Base-by-base conservation (phyloP, 2,888 invertebrate species). In the Andrena minutula region DNA sequence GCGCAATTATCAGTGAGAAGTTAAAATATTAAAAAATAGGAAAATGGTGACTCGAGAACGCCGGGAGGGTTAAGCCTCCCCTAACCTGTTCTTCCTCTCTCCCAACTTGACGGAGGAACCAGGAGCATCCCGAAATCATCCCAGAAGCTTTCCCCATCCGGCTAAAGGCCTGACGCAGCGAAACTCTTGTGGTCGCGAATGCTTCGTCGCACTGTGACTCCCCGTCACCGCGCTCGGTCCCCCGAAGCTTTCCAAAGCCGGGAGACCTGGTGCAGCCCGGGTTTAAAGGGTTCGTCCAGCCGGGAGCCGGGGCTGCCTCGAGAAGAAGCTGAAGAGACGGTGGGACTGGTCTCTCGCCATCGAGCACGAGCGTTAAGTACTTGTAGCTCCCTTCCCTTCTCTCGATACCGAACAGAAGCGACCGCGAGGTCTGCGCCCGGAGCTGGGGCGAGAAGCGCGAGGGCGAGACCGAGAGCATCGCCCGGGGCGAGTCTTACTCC, bases 361-460 rank as follows among this genome's bases (percentile, higher is more conserved):
- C 49, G 26, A 72, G 75, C 56, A 26, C 65, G 63, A 71, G 58
- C 51, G 26, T 81, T 83, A 83, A 83, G 82, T 83, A 83, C 82
- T 77, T 82, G 61, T 51, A 71, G 56, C 47, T 68, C 28, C 49
- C 70, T 66, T 72, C 65, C 61, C 49, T 20, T 68, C 51, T 64
- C 64, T 66, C 68, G 53, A 65, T 82, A 69, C 60, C 20, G 47
- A 26, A 79, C 47, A 63, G n/a, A 47, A 35, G 69, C 51, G 23
- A 65, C 49, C 47, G 26, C 10, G 58, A 64, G 79, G 30, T 49
- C 49, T 65, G 58, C 47, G 30, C n/a, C 4, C 28, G 1, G 1
- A 51, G 2, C 32, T 7, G 35, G 0, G 2, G 2, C 1, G 12
- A 10, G 12, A 56, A 47, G 20, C 26, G 2, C 6, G 47, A 23